Evolutionary conservation across 2,797 vertebrate species (phyloP).

Genomic region (Megaceryle alcyon): DNA sequence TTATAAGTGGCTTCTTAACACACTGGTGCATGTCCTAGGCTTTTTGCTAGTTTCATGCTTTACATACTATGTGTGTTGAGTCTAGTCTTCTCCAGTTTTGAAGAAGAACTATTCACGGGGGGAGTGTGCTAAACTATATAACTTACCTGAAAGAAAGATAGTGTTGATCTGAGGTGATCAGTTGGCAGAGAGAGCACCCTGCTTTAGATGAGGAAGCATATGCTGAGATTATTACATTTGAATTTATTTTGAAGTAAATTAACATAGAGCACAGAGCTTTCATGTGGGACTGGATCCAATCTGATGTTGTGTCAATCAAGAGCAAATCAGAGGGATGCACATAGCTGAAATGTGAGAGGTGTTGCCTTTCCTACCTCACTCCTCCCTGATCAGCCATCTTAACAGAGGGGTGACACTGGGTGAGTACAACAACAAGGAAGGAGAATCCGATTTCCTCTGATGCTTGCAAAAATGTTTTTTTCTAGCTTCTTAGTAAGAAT

Average conservation of each 20-base stretch:
- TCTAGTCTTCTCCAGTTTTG: neutral
- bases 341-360: neutral
- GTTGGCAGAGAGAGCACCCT: neutral
- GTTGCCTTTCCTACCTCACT: neutral
- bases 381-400: neutral
- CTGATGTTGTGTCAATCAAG: neutral
- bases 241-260: neutral
- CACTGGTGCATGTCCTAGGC: no score
- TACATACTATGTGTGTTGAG: neutral
- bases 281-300: neutral
- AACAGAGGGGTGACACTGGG: neutral
- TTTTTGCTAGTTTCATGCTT: neutral
- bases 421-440: neutral
- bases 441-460: neutral
- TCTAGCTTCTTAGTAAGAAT: neutral
- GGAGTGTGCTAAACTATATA: fast-evolving
- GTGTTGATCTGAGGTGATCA: neutral
- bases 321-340: neutral
- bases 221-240: neutral
- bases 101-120: neutral
- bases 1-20: neutral
- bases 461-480: neutral
- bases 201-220: fast-evolving
- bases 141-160: neutral
- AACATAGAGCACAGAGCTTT: neutral